A percentile compares a stretch with the other conserved stretches of the same genome.
These are phyloP conservation scores for Ditylenchus dipsaci DNA, from an alignment of 1,140 invertebrate genomes.

Conservation along the genomic window DNA sequence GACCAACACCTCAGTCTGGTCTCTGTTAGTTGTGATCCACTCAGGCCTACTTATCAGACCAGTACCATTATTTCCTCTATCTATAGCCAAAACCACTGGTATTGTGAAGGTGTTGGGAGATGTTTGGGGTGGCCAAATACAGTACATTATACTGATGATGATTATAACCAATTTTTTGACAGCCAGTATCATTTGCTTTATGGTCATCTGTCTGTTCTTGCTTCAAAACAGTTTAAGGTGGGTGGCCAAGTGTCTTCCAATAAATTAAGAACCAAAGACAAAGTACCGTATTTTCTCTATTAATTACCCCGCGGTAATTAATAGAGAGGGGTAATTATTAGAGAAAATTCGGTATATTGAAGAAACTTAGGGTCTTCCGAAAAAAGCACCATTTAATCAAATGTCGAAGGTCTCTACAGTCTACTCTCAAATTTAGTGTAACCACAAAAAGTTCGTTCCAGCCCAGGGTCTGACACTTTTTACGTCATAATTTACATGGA, in stretches of 20 bases:
- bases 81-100: conserved; percentile 21
- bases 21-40: conserved; percentile 23
- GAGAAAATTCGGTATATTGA: too few relatives aligned
- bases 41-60: conserved; percentile 19
- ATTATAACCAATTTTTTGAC: conserved; percentile 10
- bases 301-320: too few relatives aligned
- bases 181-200: conserved; percentile 20
- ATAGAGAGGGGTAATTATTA: too few relatives aligned
- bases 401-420: too few relatives aligned
- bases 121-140: conserved; percentile 19
- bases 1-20: conserved; percentile 23
- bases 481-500: too few relatives aligned
- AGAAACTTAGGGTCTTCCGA: background rate
- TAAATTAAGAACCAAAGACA: too few relatives aligned
- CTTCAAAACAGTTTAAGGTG: background rate
- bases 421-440: too few relatives aligned
- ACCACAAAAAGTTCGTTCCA: too few relatives aligned
- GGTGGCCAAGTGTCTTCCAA: background rate
- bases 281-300: too few relatives aligned
- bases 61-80: conserved; percentile 17
- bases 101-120: conserved; percentile 6
- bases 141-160: conserved; percentile 18
- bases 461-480: too few relatives aligned
- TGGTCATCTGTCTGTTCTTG: conserved; percentile 18
- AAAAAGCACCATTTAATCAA: background rate